Base-by-base conservation (phyloP, 2,888 invertebrate genomes). In the Gymnoscelis rufifasciata region DNA sequence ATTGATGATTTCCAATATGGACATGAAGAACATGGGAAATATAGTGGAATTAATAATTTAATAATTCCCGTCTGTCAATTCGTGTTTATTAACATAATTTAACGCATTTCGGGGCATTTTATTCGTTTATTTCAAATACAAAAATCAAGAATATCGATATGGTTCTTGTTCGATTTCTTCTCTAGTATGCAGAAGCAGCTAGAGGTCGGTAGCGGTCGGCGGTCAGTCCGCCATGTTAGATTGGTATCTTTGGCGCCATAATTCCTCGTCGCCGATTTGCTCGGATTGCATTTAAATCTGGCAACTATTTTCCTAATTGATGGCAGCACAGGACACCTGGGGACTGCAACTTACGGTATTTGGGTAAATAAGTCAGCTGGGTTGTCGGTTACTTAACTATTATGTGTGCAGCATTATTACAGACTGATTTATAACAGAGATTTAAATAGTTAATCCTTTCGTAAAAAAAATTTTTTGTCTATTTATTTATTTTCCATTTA, bases 171-270 rank as follows among this genome's bases (percentile, higher is more conserved):
- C 19, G 7, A 11, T 19, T 19, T 2, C 35, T 19, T 19, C 35
- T 6, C 19, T 35, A 19, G 7, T 45, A 28, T 19, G 33, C 19
- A 43, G 45, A 44, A 47, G 38, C 37, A 35, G 29, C 14, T 66
- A 65, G 64, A 70, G 81, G 79, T 80, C 81, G 68, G 62, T 47
- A 51, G 47, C 69, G 74, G 76, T 74, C 77, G 69, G 57, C 70
- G 74, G 74, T 74, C 78, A 72, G 69, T 71, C 47, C 68, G 72
- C 74, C 74, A 71, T 73, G 73, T 71, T 72, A 77, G 82, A 83
- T 83, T 59, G 52, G 64, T 79, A 83, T 82, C 83, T 74, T 71
- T 76, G 78, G 82, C 82, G 83, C 83, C 83, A 78, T 72, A 73
- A 68, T 67, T 69, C 65, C 65, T 65, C 63, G 68, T 68, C 69